A percentile compares a stretch with the other conserved stretches of the same genome.
Evolutionary conservation across 1,140 invertebrate genomes (phyloP).

Genomic region (Camponotus floridanus): DNA sequence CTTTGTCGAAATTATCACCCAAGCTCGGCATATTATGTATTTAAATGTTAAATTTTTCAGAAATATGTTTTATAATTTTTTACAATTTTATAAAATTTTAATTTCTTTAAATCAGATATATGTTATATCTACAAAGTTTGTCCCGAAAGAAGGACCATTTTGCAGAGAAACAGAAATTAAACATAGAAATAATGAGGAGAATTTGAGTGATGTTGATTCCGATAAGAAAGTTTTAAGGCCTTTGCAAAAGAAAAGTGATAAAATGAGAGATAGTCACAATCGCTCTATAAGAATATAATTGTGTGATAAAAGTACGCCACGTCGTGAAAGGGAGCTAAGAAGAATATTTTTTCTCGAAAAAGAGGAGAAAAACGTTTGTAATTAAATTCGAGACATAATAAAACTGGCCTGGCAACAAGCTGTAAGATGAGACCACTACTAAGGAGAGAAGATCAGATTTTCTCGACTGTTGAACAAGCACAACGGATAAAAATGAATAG

Average conservation of each 20-base stretch:
- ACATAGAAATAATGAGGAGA: not conserved
- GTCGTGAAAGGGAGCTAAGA: not conserved
- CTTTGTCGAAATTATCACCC: not conserved
- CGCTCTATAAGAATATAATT: constrained; percentile 12
- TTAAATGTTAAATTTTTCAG: not conserved
- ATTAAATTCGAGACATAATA: constrained; percentile 43
- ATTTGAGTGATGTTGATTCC: not conserved
- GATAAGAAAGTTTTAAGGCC: not conserved
- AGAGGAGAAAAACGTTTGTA: constrained; percentile 24
- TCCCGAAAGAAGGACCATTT: not conserved
- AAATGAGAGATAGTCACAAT: constrained; percentile 11
- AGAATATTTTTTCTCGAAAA: not conserved
- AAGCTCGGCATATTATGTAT: not conserved
- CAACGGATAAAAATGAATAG: constrained; percentile 25
- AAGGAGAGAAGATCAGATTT: constrained; percentile 28
- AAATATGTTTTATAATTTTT: not conserved
- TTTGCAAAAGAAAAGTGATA: not conserved
- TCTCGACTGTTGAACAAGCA: constrained; percentile 12
- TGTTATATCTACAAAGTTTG: not conserved
- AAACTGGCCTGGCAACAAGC: constrained; percentile 17
- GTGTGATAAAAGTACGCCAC: constrained; percentile 26
- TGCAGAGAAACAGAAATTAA: not conserved
- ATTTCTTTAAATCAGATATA: not conserved
- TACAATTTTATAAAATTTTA: not conserved
- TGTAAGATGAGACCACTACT: constrained; percentile 16